Evolutionary conservation across 2,113 vertebrate species (phyloP), one percentile per base, ranked within the genome.

Genomic region (Notarius lentiginosus): DNA sequence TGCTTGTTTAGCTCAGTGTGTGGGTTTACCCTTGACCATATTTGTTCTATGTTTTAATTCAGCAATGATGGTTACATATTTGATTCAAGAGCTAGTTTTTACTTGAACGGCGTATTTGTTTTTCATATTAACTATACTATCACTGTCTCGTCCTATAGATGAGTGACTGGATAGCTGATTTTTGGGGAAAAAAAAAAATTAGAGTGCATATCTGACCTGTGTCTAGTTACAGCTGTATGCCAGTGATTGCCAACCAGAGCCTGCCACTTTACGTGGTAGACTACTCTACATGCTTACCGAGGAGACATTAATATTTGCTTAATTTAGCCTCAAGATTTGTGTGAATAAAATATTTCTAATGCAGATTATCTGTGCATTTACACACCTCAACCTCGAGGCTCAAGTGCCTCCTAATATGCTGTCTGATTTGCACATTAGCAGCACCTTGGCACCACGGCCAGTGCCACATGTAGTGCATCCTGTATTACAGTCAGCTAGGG

Each of bases 401-500:
- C 22, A 22, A 72, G 17, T 17, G 53, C n/a, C 65, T 70, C 53
- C 66, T 51, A 4, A 1, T 72, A 84, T 10, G 4, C 30, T 60
- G 55, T 72, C 17, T 84, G 51, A 53, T 56, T 70, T 83, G 82
- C 41, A 47, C 79, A 76, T 61, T 30, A 60, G 41, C 80, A 83
- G 56, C 47, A 65, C n/a, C 58, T 80, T 11, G n/a, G 68, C 65
- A 87, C 66, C 66, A 84, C 15, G 47, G 8, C 84, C 61, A n/a
- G 20, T 87, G 85, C 84, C 66, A 86, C 82, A 84, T 80, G 68
- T 90, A 84, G 84, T 83, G 84, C 77, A 90, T 86, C 89, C 84
- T 84, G 73, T 86, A 88, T 88, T 90, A 89, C 75, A 89, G 85
- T 60, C 85, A 79, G 86, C 87, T 86, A 70, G 89, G 87, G 86